A percentile compares a stretch with the other conserved stretches of the same genome.
These are phyloP conservation scores for Cyphomyrus discorhynchus DNA, from an alignment of 2,113 vertebrate species.

Conservation along the genomic window DNA sequence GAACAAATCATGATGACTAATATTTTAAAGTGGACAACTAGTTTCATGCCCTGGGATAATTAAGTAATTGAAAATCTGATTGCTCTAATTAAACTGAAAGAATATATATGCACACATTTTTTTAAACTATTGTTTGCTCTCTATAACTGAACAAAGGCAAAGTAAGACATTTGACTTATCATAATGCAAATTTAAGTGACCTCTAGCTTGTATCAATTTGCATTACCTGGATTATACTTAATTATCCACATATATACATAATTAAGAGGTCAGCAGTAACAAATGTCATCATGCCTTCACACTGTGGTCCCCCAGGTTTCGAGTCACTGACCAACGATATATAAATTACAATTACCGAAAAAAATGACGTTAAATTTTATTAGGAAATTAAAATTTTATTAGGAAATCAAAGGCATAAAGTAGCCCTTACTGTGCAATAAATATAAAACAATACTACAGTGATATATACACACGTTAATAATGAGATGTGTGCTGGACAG, in stretches of 20 bases:
- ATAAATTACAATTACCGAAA: background rate
- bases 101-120: background rate
- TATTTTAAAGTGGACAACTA: background rate
- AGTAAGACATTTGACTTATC: background rate
- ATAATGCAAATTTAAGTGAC: background rate
- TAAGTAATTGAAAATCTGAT: slow-evolving; percentile 3
- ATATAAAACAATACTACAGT: background rate
- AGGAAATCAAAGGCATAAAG: background rate
- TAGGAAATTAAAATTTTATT: background rate
- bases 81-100: background rate
- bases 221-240: background rate
- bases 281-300: background rate
- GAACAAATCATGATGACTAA: background rate
- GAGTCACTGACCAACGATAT: background rate
- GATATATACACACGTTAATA: background rate
- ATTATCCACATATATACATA: background rate
- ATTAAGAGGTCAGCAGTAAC: background rate
- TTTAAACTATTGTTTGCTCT: background rate
- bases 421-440: background rate
- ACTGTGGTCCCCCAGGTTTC: background rate
- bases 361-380: background rate
- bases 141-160: background rate
- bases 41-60: background rate
- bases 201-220: background rate
- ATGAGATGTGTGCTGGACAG: background rate